Percentiles rank a stretch among this genome's conserved stretches.
Conservation (phyloP, 64 coral and sea anemone species). For the Cladopsammia gracilis region DNA sequence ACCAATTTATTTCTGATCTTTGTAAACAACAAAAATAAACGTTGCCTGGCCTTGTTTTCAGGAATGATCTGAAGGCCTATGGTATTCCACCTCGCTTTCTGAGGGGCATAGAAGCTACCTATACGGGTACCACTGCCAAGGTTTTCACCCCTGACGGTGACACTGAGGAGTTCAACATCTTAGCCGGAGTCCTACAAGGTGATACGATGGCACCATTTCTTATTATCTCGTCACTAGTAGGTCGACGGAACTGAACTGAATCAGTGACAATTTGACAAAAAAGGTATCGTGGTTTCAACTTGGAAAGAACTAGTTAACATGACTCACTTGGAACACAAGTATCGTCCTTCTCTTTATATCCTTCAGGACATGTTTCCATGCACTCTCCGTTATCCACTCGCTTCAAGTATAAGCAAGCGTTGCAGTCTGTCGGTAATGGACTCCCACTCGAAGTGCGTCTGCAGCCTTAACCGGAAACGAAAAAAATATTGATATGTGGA, state of each 20-base stretch:
- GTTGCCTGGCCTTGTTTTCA: too few relatives aligned
- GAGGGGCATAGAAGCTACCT: not conserved
- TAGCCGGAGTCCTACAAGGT: not conserved
- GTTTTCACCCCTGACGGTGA: constrained; percentile 25
- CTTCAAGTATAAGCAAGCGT: constrained; percentile 10
- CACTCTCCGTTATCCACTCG: constrained; percentile 25
- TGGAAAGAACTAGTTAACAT: not conserved
- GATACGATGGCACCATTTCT: not conserved
- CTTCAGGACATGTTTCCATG: constrained; percentile 15
- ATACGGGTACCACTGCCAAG: not conserved
- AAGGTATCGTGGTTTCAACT: too few relatives aligned
- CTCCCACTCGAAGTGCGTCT: not conserved
- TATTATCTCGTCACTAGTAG: not conserved
- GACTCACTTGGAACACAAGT: constrained; percentile 17
- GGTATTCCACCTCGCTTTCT: constrained; percentile 33
- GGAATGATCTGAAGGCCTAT: not conserved
- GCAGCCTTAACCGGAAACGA: not conserved
- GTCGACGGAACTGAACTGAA: too few relatives aligned
- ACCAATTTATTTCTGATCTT: too few relatives aligned
- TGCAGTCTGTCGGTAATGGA: constrained; percentile 11
- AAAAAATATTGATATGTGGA: not conserved
- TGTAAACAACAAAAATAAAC: too few relatives aligned
- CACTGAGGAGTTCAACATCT: constrained; percentile 1
- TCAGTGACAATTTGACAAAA: too few relatives aligned
- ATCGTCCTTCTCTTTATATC: not conserved